Percentiles rank a stretch among this genome's conserved stretches.
phyloP scores from a whole-genome alignment of 2,113 vertebrate species.

The Hippocampus guttulatus region DNA sequence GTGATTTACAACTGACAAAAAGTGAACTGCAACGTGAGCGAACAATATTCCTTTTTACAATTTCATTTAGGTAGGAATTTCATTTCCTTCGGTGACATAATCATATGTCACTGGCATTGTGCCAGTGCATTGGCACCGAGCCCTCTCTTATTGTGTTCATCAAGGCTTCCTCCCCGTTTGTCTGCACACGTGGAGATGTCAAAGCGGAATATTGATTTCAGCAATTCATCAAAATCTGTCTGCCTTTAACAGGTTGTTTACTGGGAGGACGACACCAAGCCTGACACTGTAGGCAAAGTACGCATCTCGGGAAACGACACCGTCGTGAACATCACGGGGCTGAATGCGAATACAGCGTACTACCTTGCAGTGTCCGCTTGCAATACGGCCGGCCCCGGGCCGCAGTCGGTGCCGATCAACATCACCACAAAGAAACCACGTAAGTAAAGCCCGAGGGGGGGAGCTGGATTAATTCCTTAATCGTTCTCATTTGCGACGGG shows the following conservation, averaged over 20 bases:
- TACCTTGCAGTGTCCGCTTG: conserved; percentile 85
- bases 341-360: conserved; percentile 82
- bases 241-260: conserved; percentile 77
- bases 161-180: conserved; percentile 7
- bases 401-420: conserved; percentile 84
- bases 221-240: conserved; percentile 11
- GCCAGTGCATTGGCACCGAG: conserved; percentile 23
- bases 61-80: no score
- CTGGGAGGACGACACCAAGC: conserved; percentile 87
- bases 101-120: background rate
- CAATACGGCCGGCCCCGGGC: conserved; percentile 87
- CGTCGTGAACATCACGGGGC: conserved; percentile 76
- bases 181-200: conserved; percentile 38
- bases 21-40: background rate
- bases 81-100: background rate
- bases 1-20: background rate
- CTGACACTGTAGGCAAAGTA: conserved; percentile 81
- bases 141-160: conserved; percentile 33
- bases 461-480: conserved; percentile 17
- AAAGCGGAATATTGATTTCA: conserved; percentile 26
- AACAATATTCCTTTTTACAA: background rate
- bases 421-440: conserved; percentile 91
- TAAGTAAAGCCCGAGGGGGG: conserved; percentile 63
- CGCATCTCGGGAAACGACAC: conserved; percentile 83
- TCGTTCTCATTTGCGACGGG: conserved; percentile 1